Evolutionary conservation across 2,797 vertebrate genomes (phyloP), one percentile per base, ranked within the genome.

Genomic region (Pipistrellus pipistrellus): DNA sequence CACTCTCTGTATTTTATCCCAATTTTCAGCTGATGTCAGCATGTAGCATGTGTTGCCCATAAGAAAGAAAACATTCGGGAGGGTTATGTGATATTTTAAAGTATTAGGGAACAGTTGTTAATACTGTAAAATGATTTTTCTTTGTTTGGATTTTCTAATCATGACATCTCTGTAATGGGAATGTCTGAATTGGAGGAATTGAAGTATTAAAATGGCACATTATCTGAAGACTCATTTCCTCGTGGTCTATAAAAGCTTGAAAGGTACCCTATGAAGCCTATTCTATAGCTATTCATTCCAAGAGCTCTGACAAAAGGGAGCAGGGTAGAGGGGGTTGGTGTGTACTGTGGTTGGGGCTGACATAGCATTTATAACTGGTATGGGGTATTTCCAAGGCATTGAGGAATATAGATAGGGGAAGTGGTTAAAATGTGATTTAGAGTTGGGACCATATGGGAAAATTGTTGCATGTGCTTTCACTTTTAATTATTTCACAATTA

Each of bases 11-110:
- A 76, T 95, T 96, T 97, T 53, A 87, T 96, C 94, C 83, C 82
- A 92, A 69, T 96, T 97, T 97, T 95, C 6, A 72, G 88, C 82
- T 97, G 91, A 87, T 96, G 96, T 96, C 94, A 96, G 90, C 94
- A 80, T 90, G 89, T 93, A 91, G 87, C 96, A 73, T 89, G 66
- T 93, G 71, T 95, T 89, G 44, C 94, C 62, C 57, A 81, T 23
- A 76, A 97, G 84, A 88, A 95, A 97, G 94, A 97, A 97, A 97
- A 96, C 6, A 0, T 90, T 86, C 92, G 92, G 80, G 90, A 91
- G 48, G 85, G 69, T 94, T 96, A 89, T n/a, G 0, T 59, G 51
- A 85, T 80, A 76, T 91, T 41, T 68, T 92, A 95, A 95, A 97
- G 95, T 97, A 96, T 94, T 96, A 85, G 64, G 55, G 72, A 92